These are phyloP conservation scores for Megathymus violae DNA, from an alignment of 1,140 invertebrate species.

Conservation along the genomic window DNA sequence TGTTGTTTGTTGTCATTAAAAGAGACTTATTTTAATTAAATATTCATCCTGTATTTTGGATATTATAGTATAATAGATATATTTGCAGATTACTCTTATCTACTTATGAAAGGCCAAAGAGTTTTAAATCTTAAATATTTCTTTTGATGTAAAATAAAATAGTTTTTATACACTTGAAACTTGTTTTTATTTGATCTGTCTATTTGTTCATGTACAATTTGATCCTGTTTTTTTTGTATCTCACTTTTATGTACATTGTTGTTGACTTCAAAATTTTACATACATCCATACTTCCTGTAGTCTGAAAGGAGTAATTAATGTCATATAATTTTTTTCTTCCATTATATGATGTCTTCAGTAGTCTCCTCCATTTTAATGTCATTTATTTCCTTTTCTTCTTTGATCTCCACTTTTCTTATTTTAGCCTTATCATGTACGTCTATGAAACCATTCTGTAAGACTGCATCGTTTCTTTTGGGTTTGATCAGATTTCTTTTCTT, in stretches of 20 bases:
- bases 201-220: not conserved
- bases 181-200: not conserved
- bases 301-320: not conserved
- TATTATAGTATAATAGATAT: too few species aligned
- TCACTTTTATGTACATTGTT: too few species aligned
- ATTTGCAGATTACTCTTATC: too few species aligned
- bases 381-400: slow-evolving; percentile 45
- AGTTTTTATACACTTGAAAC: not conserved
- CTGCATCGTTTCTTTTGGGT: slow-evolving; percentile 56
- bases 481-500: slow-evolving; percentile 71
- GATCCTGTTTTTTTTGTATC: too few species aligned
- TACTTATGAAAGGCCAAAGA: not conserved
- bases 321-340: too few species aligned
- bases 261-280: too few species aligned
- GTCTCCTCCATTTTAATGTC: slow-evolving; percentile 28
- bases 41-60: too few species aligned
- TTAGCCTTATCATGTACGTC: slow-evolving; percentile 58
- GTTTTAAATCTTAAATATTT: not conserved
- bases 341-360: slow-evolving; percentile 7
- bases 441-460: slow-evolving; percentile 27
- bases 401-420: slow-evolving; percentile 62
- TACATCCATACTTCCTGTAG: not conserved
- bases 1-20: too few species aligned
- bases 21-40: too few species aligned
- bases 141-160: not conserved